phyloP scores from a whole-genome alignment of 2,888 invertebrate genomes.

The Trachelus stipa region DNA sequence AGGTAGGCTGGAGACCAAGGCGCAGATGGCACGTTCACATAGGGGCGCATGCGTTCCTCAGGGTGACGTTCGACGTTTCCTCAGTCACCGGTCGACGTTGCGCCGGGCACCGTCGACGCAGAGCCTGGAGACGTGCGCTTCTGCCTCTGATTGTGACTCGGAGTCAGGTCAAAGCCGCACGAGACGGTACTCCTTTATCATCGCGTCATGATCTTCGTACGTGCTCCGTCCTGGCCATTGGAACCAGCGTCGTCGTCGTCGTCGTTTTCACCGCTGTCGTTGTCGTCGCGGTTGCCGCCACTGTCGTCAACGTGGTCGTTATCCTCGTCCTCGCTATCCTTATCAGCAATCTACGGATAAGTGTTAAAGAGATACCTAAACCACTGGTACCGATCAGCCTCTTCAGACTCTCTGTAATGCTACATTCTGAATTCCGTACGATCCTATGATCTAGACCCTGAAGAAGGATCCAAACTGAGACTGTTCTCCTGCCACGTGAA shows the following conservation, averaged over 20 bases:
- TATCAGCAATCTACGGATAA: neutral
- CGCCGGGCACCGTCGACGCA: slow-evolving; percentile 51
- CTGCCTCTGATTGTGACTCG: slow-evolving; percentile 1
- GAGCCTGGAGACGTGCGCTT: slow-evolving; percentile 16
- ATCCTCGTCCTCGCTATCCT: neutral
- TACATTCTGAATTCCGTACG: neutral
- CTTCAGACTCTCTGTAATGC: neutral
- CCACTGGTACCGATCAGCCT: neutral
- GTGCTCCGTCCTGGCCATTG: neutral
- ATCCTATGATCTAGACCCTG: neutral
- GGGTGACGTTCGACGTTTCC: slow-evolving; percentile 57
- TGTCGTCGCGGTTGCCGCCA: neutral
- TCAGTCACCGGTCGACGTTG: slow-evolving; percentile 63
- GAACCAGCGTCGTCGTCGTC: neutral
- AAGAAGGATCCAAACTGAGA: neutral
- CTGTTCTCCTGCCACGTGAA: neutral
- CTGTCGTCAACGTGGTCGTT: neutral
- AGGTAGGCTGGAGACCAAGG: neutral
- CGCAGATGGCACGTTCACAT: slow-evolving; percentile 4
- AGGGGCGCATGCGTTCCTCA: slow-evolving; percentile 10
- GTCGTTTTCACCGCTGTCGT: too few relatives aligned
- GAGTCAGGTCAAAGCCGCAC: neutral
- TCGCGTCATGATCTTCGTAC: neutral
- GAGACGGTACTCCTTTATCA: slow-evolving; percentile 3
- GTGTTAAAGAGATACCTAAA: neutral